Base-by-base conservation (phyloP, 2,797 vertebrate genomes). In the Falco concolor region DNA sequence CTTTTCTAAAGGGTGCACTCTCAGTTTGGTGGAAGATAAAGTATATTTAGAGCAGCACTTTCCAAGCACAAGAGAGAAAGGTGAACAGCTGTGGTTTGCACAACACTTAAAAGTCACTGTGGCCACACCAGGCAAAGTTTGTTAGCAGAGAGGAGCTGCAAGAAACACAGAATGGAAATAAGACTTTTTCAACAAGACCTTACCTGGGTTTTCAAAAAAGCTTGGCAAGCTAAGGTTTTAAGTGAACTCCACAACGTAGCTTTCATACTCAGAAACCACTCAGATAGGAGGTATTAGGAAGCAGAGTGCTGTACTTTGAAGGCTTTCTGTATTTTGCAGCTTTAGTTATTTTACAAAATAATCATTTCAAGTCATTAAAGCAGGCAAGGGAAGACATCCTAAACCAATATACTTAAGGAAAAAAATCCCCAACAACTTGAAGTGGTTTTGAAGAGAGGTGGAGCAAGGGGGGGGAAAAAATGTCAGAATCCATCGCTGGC, bases 391-490 rank as follows among this genome's bases (percentile, higher is more conserved):
- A 90, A 93, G 70, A 75, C 42, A 97, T 90, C 79, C 93, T 92
- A 93, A 97, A 92, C 61, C 72, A 90, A 84, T 38, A 82, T 30
- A 84, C 79, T 92, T 90, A 45, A 87, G 61, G 73, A 95, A 87
- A 91, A 93, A 32, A 44, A 24, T 38, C 12, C 4, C 28, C 19
- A 34, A 6, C 15, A 13, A 13, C 36, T 87, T 40, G 9, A 94
- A 95, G 94, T 72, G 89, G 88, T 96, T 96, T 97, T 92, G 87
- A 88, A 96, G 95, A 97, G 96, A 97, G 96, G 97, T 96, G 98
- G 96, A 98, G 96, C 94, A 89, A 97, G 40, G 68, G 18, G 5
- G 24, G 44, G 40, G 42, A 50, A 45, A n/a, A 82, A 67, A 44
- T 94, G 87, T 74, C 81, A 93, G 87, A 89, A 81, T 32, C 93